These are phyloP conservation scores for Chorisops tibialis DNA, from an alignment of 2,888 invertebrate species.

Conservation along the genomic window DNA sequence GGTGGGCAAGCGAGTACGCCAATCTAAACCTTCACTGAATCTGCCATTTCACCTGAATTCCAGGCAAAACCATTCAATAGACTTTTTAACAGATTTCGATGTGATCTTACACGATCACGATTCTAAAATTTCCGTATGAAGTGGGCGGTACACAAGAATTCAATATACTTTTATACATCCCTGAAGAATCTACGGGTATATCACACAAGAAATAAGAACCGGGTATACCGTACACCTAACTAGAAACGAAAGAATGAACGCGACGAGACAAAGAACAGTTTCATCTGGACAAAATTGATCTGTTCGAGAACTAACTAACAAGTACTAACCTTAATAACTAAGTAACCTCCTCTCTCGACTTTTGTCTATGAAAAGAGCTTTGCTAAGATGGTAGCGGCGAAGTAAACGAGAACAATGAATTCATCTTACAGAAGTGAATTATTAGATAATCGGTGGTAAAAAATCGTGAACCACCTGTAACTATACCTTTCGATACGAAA, in stretches of 20 bases:
- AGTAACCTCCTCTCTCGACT: slow-evolving; percentile 5
- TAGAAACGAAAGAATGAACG: neutral
- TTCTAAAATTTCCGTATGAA: slow-evolving; percentile 51
- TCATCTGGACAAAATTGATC: slow-evolving; percentile 11
- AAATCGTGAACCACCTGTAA: slow-evolving; percentile 28
- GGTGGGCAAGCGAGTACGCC: neutral
- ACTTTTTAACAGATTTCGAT: slow-evolving; percentile 34
- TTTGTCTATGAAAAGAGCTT: too few relatives aligned
- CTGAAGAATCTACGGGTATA: slow-evolving; percentile 7
- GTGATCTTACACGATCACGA: slow-evolving; percentile 51
- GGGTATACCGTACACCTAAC: neutral
- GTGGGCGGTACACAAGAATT: slow-evolving; percentile 42
- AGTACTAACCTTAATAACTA: slow-evolving; percentile 24
- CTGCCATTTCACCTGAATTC: slow-evolving; percentile 11
- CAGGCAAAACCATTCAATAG: neutral
- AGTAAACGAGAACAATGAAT: slow-evolving; percentile 30
- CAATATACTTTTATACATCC: neutral
- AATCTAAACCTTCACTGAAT: neutral
- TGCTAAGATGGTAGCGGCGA: too few relatives aligned
- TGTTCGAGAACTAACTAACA: slow-evolving; percentile 7
- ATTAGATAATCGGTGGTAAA: slow-evolving; percentile 31
- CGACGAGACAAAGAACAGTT: slow-evolving; percentile 13
- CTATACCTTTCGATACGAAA: neutral
- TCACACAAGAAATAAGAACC: neutral
- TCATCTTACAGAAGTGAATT: slow-evolving; percentile 33